These are phyloP conservation scores for Ecdyonurus torrentis DNA, from an alignment of 2,888 invertebrate genomes.

Conservation along the genomic window DNA sequence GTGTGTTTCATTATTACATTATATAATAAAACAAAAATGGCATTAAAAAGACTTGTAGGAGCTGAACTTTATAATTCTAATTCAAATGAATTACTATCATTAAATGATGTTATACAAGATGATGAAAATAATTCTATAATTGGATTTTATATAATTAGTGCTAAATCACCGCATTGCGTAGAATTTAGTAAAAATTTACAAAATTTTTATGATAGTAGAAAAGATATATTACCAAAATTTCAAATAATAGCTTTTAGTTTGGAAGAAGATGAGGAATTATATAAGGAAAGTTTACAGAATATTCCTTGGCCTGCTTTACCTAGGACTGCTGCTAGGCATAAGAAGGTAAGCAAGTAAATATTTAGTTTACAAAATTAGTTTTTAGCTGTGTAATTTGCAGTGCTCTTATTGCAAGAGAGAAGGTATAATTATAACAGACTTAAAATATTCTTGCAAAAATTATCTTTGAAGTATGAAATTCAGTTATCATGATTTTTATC, in stretches of 20 bases:
- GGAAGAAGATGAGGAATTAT: background rate
- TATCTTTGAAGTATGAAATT: no score
- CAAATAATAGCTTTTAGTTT: background rate
- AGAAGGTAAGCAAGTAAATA: background rate
- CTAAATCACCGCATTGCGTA: background rate
- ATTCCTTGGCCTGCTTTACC: background rate
- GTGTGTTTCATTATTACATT: no score
- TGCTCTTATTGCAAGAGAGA: no score
- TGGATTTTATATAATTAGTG: background rate
- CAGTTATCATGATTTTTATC: no score
- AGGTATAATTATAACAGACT: no score
- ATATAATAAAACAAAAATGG: background rate
- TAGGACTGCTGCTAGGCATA: background rate
- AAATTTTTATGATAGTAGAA: background rate
- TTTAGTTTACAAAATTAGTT: no score
- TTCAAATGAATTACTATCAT: background rate
- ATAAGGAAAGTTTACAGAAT: background rate
- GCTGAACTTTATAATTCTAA: background rate
- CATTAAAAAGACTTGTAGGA: background rate
- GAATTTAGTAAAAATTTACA: background rate
- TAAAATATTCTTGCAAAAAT: no score
- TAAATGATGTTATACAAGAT: background rate
- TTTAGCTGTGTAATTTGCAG: no score
- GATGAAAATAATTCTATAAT: background rate
- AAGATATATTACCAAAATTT: background rate